A percentile compares a stretch with the other conserved stretches of the same genome.
These are phyloP conservation scores for Sebastolobus altivelis DNA, from an alignment of 2,797 vertebrate species.

Conservation along the genomic window DNA sequence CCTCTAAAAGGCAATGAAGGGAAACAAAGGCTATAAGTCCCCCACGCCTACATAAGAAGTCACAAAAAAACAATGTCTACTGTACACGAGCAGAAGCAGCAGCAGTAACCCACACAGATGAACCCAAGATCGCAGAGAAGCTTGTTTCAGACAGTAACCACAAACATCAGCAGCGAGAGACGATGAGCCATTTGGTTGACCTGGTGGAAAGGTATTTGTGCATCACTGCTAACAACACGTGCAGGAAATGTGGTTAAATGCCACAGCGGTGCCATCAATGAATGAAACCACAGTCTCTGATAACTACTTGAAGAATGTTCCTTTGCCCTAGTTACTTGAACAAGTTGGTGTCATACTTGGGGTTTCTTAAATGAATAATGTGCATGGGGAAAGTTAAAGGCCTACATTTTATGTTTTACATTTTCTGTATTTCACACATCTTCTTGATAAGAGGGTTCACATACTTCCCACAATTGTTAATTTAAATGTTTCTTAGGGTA, in stretches of 20 bases:
- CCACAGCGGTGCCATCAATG: not conserved
- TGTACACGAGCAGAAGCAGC: not conserved
- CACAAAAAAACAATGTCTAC: not conserved
- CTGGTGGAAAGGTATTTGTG: not conserved
- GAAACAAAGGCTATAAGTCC: not conserved
- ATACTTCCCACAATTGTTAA: too few relatives aligned
- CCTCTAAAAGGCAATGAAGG: too few relatives aligned
- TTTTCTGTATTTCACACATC: too few relatives aligned
- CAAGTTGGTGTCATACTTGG: too few relatives aligned
- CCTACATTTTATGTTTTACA: too few relatives aligned
- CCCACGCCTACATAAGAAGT: too few relatives aligned
- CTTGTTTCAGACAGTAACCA: constrained; percentile 2
- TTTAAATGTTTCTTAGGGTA: too few relatives aligned
- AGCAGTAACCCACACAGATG: not conserved
- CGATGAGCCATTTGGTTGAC: not conserved
- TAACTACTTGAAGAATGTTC: not conserved
- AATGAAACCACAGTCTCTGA: too few relatives aligned
- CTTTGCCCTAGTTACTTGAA: not conserved
- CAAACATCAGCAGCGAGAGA: not conserved
- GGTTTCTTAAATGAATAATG: too few relatives aligned
- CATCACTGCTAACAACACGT: not conserved
- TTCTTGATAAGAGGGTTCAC: too few relatives aligned
- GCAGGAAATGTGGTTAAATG: constrained; percentile 10
- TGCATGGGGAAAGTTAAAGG: too few relatives aligned
- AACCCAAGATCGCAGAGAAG: not conserved